These are phyloP conservation scores for Semibalanus balanoides DNA, from an alignment of 1,140 invertebrate species.

Conservation along the genomic window DNA sequence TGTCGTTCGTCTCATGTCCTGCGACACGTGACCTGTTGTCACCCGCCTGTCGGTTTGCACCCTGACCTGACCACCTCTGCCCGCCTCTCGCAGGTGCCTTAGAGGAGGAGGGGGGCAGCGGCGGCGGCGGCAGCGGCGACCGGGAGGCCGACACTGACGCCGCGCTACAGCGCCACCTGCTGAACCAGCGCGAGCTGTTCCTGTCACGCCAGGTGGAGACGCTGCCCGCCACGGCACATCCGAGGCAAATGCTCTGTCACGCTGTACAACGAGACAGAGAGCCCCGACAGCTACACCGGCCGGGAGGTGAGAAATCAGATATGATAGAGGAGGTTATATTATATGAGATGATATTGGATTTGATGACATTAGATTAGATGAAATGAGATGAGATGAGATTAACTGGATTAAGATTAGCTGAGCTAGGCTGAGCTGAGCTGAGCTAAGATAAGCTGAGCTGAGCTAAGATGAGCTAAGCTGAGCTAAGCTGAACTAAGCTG, in stretches of 20 bases:
- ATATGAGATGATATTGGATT: no score
- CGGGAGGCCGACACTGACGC: slow-evolving; percentile 31
- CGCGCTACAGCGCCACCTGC: slow-evolving; percentile 60
- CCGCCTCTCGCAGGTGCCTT: slow-evolving; percentile 40
- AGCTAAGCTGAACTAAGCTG: no score
- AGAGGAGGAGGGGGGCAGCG: slow-evolving; percentile 35
- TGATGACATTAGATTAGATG: no score
- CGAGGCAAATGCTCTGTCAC: slow-evolving; percentile 97
- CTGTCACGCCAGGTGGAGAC: slow-evolving; percentile 95
- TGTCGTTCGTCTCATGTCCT: no score
- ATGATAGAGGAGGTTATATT: no score
- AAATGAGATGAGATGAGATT: no score
- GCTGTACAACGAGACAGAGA: slow-evolving; percentile 95
- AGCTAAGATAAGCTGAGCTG: no score
- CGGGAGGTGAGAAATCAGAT: slow-evolving; percentile 65
- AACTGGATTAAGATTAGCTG: no score
- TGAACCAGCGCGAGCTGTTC: slow-evolving; percentile 96
- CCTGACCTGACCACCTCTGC: slow-evolving; percentile 7
- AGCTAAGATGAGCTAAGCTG: no score
- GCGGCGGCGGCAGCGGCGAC: slow-evolving; percentile 16
- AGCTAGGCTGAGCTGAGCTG: no score
- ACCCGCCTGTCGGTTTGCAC: no score
- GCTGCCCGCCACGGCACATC: slow-evolving; percentile 92
- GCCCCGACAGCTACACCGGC: slow-evolving; percentile 83
- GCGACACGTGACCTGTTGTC: no score